Base-by-base conservation (phyloP, 2,797 vertebrate genomes). In the Sorex maritimensis region DNA sequence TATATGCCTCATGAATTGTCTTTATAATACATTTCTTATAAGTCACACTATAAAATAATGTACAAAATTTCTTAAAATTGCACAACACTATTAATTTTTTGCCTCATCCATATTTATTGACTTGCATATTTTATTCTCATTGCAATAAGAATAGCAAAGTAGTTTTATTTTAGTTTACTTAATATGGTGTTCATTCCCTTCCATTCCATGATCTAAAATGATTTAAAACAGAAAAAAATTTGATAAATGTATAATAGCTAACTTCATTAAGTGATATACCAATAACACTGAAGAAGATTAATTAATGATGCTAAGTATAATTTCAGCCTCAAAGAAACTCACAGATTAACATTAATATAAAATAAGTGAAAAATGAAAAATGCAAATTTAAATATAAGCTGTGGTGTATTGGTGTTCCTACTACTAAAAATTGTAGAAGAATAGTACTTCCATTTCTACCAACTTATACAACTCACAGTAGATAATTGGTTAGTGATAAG, bases 321-420 rank as follows among this genome's bases (percentile, higher is more conserved):
- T 44, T 44, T 44, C 41, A 44, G 5, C 7, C 5, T 44, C 5
- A 44, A 44, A 44, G 41, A 44, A 44, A 7, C 41, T 7, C 41
- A 44, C 41, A 44, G 41, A 44, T 5, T 44, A 77, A 88, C 6
- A 4, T 14, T 80, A 65, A 74, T 9, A 3, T 34, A 86, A 95
- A 90, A 21, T 52, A 6, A 82, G 17, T 24, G n/a, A 1, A 65
- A 78, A 61, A 4, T 90, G 0, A 23, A 90, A 88, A 74, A 63
- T 19, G 15, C 0, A 81, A 85, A n/a, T 41, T 52, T 44, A 2
- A 73, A 81, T 58, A 77, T 30, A 19, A 72, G 3, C 4, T 61
- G 0, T 52, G 28, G 3, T n/a, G 1, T 5, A 58, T 1, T n/a
- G 24, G 34, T 44, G 2, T 44, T 72, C 0, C 52, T 52, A 1